Base-by-base conservation (phyloP, 2,113 vertebrate genomes). In the Ageneiosus marmoratus region DNA sequence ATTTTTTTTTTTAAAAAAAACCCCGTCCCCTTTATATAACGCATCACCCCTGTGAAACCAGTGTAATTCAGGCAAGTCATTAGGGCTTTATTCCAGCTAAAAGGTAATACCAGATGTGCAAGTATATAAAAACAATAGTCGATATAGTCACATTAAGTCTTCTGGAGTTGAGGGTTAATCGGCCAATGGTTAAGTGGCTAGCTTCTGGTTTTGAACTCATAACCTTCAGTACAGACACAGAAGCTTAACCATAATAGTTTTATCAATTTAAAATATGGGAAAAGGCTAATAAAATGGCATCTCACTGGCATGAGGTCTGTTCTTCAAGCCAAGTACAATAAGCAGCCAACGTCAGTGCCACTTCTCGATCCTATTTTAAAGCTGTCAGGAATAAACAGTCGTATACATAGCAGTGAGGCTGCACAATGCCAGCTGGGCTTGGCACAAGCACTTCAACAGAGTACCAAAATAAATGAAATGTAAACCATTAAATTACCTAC, bases 401-500 rank as follows among this genome's bases (percentile, higher is more conserved):
- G 46, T 72, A 73, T 3, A 78, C 72, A 65, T 58, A 75, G 20
- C 76, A 77, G 62, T 79, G 8, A 13, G 74, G 81, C 82, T 70
- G 84, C 77, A 74, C 83, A 60, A 69, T 55, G 51, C 41, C 78
- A 80, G 81, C 65, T 73, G 67, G 67, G 70, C 82, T 83, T 88
- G 86, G 83, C 88, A 86, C 84, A 81, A 79, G 77, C 51, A 56
- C 48, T 62, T 80, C 79, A 85, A 73, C 78, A 69, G 69, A 80
- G 83, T 83, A 75, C 70, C 51, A 51, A 90, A 80, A 88, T 4
- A 87, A 87, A 73, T 80, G 7, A 53, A 87, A 89, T 41, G 53
- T 48, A 86, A 86, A 89, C 86, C 55, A 87, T 87, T 82, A 88
- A 87, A 48, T 78, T 87, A 89, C 88, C 74, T 92, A 90, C 87